Evolutionary conservation across 64 coral and sea anemone species (phyloP).

Genomic region (Actinia equina): DNA sequence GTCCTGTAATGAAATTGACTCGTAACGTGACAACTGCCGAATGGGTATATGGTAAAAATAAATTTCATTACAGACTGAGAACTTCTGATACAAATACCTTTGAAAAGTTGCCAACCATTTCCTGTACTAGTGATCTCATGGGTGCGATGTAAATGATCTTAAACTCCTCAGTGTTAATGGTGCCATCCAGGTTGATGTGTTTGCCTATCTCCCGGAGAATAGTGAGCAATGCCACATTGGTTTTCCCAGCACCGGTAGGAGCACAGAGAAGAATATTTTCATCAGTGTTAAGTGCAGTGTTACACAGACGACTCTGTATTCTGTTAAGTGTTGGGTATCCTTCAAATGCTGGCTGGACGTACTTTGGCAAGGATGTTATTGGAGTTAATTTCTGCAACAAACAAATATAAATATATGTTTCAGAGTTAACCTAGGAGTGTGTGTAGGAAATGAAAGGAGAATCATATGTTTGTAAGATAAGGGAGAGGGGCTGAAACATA

Average conservation of each 20-base stretch:
- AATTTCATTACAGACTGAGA: too few relatives aligned
- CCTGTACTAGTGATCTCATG: conserved; percentile 98
- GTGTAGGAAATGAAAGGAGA: too few relatives aligned
- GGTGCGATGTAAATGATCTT: conserved; percentile 98
- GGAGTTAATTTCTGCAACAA: conserved; percentile 45
- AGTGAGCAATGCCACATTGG: conserved; percentile 93
- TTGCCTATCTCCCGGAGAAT: conserved; percentile 94
- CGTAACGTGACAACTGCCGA: too few relatives aligned
- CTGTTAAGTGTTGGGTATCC: conserved; percentile 92
- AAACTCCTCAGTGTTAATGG: conserved; percentile 96
- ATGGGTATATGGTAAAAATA: neutral
- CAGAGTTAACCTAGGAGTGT: too few relatives aligned
- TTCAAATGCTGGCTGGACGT: conserved; percentile 97
- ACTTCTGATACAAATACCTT: conserved; percentile 77
- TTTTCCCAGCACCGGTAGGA: conserved; percentile 97
- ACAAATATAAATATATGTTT: neutral
- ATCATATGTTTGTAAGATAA: too few relatives aligned
- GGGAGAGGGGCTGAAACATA: too few relatives aligned
- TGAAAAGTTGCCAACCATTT: conserved; percentile 97
- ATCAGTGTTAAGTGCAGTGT: conserved; percentile 82
- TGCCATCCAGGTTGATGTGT: conserved; percentile 98
- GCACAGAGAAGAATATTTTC: conserved; percentile 96
- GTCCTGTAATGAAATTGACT: too few relatives aligned
- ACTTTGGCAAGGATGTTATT: conserved; percentile 90
- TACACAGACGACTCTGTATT: conserved; percentile 87